These are phyloP conservation scores for Herpetotheres cachinnans DNA, from an alignment of 2,113 vertebrate genomes.

Conservation along the genomic window DNA sequence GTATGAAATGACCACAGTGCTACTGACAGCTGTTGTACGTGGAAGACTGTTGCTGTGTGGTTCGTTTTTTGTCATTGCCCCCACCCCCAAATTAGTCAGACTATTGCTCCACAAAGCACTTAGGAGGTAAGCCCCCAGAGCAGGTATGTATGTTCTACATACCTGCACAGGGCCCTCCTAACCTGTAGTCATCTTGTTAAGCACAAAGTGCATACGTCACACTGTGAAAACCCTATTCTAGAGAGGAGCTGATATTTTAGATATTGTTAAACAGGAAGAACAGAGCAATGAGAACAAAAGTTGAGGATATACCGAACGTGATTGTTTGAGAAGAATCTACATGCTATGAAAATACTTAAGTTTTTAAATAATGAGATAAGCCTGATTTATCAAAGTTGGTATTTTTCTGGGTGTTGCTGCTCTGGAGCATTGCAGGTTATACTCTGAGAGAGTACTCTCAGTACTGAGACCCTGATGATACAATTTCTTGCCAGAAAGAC, in stretches of 20 bases:
- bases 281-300: neutral
- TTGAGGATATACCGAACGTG: accelerated
- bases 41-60: neutral
- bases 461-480: neutral
- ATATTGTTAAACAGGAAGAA: neutral
- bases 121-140: neutral
- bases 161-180: neutral
- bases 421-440: neutral
- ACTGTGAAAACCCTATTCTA: neutral
- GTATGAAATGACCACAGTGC: neutral
- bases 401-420: neutral
- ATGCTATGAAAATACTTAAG: neutral
- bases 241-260: neutral
- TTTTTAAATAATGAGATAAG: neutral
- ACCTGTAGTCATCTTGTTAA: neutral
- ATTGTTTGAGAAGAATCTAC: neutral
- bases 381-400: neutral
- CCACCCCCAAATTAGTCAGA: neutral
- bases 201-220: neutral
- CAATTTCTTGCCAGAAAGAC: neutral
- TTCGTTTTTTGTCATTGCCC: neutral
- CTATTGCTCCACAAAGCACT: neutral
- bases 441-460: neutral
- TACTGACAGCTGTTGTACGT: neutral
- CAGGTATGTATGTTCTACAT: neutral